A percentile compares a stretch with the other conserved stretches of the same genome.
phyloP scores from a whole-genome alignment of 2,113 vertebrate genomes.

The Meles meles region DNA sequence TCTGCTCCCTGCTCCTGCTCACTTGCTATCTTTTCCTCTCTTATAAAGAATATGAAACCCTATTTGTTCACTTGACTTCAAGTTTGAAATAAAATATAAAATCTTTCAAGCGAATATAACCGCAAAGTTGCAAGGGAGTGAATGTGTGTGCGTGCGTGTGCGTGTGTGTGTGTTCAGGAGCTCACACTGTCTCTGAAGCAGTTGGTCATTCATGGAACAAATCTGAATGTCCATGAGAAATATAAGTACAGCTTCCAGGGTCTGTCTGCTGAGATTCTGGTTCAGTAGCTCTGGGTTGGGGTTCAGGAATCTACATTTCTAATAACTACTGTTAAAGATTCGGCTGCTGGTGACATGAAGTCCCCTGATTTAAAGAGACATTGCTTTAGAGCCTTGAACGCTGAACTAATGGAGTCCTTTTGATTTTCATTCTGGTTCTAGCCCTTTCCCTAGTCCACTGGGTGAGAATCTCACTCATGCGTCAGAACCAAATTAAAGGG shows the following conservation, averaged over 20 bases:
- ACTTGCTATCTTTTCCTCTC: background rate
- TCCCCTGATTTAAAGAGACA: background rate
- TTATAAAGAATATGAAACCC: background rate
- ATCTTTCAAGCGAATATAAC: background rate
- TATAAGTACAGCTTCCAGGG: background rate
- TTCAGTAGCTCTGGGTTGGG: background rate
- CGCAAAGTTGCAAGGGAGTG: background rate
- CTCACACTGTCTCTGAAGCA: background rate
- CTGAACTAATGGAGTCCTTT: background rate
- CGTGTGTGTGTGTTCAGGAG: background rate
- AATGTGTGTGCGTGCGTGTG: fast-evolving
- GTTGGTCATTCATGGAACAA: background rate
- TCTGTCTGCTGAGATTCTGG: background rate
- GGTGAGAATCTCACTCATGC: background rate
- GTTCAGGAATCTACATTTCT: background rate
- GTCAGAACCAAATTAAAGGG: constrained; percentile 16
- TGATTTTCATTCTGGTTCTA: background rate
- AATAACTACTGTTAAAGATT: background rate
- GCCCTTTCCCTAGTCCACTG: background rate
- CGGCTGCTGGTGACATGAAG: background rate
- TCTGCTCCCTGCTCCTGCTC: background rate
- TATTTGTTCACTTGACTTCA: background rate
- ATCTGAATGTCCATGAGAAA: background rate
- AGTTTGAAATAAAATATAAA: background rate
- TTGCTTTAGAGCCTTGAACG: background rate